Evolutionary conservation across 2,797 vertebrate species (phyloP).

Genomic region (Eulemur mongoz): DNA sequence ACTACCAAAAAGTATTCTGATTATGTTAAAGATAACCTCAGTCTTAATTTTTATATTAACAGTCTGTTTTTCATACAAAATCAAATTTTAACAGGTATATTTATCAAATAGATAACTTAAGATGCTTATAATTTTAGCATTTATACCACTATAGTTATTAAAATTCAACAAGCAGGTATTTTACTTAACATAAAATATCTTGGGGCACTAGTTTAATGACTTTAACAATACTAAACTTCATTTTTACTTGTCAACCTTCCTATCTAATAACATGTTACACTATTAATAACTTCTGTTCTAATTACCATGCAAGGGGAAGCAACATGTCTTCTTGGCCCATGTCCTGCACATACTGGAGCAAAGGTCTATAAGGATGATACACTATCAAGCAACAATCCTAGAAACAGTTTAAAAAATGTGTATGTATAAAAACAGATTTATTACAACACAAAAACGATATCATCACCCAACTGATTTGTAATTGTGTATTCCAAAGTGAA

Average conservation of each 20-base stretch:
- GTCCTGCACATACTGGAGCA: conserved; percentile 99
- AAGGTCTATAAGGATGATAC: conserved; percentile 98
- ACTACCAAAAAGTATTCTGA: conserved; percentile 39
- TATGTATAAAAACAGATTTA: conserved; percentile 80
- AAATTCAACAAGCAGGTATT: conserved; percentile 47
- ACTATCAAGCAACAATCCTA: conserved; percentile 99
- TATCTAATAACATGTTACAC: conserved; percentile 62
- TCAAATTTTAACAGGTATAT: conserved; percentile 45
- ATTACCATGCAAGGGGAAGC: conserved; percentile 97
- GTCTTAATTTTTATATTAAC: conserved; percentile 36
- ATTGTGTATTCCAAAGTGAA: conserved; percentile 64
- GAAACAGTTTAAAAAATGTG: conserved; percentile 80
- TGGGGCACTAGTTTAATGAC: conserved; percentile 50
- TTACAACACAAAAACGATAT: conserved; percentile 67
- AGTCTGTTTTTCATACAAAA: conserved; percentile 47
- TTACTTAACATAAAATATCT: conserved; percentile 41
- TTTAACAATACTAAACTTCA: conserved; percentile 55
- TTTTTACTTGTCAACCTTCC: conserved; percentile 45
- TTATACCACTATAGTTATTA: conserved; percentile 41
- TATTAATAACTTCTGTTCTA: conserved; percentile 74
- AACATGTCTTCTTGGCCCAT: conserved; percentile 99
- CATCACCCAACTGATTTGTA: conserved; percentile 74
- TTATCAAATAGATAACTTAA: conserved; percentile 42
- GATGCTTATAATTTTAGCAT: conserved; percentile 31
- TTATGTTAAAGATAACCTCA: conserved; percentile 34